Evolutionary conservation across 2,888 invertebrate genomes (phyloP), one percentile per base, ranked within the genome.

Genomic region (Boloria euphrosyne): DNA sequence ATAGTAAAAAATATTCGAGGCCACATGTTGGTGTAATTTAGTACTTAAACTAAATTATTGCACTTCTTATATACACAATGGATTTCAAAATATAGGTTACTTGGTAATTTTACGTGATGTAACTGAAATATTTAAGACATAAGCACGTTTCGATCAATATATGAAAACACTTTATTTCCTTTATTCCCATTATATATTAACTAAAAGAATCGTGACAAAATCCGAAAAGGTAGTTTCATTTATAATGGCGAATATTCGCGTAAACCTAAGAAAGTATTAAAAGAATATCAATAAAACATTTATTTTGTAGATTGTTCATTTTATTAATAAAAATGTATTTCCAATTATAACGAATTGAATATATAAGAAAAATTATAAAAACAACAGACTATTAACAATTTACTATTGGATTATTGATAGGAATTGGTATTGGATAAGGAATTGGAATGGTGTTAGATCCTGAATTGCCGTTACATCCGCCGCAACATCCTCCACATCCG

Each of bases 61-160:
- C 73, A 75, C 74, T 74, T 77, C 75, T 74, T 82, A 80, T 88
- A 85, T 88, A 89, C 83, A 84, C 77, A 75, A 74, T 68, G 65
- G 69, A 75, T 89, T 87, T 81, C 87, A 83, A 87, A 87, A 76
- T 78, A 65, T 80, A 74, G 78, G 79, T 82, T 78, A 84, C 75
- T 77, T 62, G 81, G 80, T 79, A 73, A 64, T 60, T 71, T 44
- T 22, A 44, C 7, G 46, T 85, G 79, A 79, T 72, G 83, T 74
- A 83, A 84, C 67, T 44, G 55, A 38, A 57, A 62, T 57, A 72
- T 77, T 76, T 68, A 60, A 68, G 71, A 70, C 55, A 66, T 69
- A 71, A 76, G 79, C 88, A 89, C 88, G 88, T 89, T 74, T 72
- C 69, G 31, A n/a, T 17, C 38, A 47, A 13, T 4, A 38, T 64